Evolutionary conservation across 2,888 invertebrate genomes (phyloP), one percentile per base, ranked within the genome.

Genomic region (Acronicta leporina): DNA sequence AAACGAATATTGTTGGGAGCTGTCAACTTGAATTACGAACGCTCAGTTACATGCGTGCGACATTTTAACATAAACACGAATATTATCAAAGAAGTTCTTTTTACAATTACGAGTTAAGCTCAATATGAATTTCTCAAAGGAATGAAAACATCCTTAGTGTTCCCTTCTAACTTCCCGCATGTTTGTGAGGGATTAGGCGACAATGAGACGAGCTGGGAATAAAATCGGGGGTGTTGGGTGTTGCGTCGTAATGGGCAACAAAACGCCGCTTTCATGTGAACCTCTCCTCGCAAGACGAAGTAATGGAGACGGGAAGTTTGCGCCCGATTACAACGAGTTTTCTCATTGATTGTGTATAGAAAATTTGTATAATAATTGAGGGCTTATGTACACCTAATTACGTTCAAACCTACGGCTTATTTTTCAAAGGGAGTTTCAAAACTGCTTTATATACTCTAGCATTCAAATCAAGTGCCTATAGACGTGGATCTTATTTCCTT

Each of bases 191-290:
- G 42, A 42, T 54, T 59, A 54, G 10, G 30, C 15, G 38, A 48
- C 33, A 57, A 50, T 55, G 43, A 43, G 38, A 13, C 35, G 41
- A 38, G 35, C 48, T 13, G 51, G 56, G 44, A 48, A 63, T 48
- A 40, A 38, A 43, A 30, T 49, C 14, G 53, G 20, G 13, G 27
- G 11, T 20, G 53, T 46, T 10, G n/a, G 42, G 49, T 54, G 53
- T 46, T 10, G 44, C 44, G 41, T 25, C 52, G 41, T 54, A 57
- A 73, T 59, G 63, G 56, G 63, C 48, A 50, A 67, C 67, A 56
- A 49, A 56, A 58, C 30, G 56, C 41, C 47, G 27, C 68, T 65
- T 60, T 66, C 62, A 60, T 66, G 51, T 44, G 14, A 13, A 41
- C 7, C 46, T 5, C 40, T 43, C 43, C 43, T 53, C 57, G 25